These are phyloP conservation scores for Aleiodes sp. DNA, from an alignment of 1,140 invertebrate genomes.

Conservation along the genomic window DNA sequence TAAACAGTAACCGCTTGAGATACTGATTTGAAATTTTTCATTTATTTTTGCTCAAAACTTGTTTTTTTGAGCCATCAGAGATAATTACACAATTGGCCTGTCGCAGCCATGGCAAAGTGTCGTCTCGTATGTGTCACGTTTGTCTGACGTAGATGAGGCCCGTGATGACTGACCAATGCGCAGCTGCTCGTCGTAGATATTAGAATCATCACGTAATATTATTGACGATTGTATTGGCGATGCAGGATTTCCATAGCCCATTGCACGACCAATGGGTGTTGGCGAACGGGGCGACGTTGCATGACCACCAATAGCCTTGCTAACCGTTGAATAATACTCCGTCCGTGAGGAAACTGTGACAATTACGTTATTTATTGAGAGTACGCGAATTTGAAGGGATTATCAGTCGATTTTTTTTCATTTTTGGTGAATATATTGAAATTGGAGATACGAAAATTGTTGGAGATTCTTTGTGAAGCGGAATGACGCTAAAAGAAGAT, in stretches of 20 bases:
- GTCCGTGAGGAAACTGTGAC: conserved; percentile 65
- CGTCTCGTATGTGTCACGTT: conserved; percentile 58
- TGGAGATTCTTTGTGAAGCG: too few relatives aligned
- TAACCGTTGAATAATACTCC: conserved; percentile 71
- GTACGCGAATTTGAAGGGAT: conserved; percentile 35
- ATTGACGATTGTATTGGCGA: conserved; percentile 35
- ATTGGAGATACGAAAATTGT: too few relatives aligned
- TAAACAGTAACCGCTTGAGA: conserved; percentile 33
- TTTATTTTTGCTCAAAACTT: too few relatives aligned
- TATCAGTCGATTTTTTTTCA: neutral
- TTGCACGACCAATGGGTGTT: conserved; percentile 55
- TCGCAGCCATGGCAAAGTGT: conserved; percentile 75
- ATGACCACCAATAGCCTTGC: conserved; percentile 71
- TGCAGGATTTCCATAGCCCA: conserved; percentile 40
- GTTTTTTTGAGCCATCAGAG: neutral
- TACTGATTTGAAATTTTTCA: neutral
- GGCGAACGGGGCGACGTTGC: conserved; percentile 64
- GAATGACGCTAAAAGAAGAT: too few relatives aligned
- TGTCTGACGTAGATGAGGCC: conserved; percentile 51
- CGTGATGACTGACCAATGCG: conserved; percentile 21
- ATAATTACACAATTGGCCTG: conserved; percentile 80
- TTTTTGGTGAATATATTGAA: too few relatives aligned
- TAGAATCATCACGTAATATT: conserved; percentile 45
- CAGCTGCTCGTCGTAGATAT: conserved; percentile 42
- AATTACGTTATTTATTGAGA: conserved; percentile 57